Evolutionary conservation across 2,888 invertebrate species (phyloP).

Genomic region (Drosophila mulleri): DNA sequence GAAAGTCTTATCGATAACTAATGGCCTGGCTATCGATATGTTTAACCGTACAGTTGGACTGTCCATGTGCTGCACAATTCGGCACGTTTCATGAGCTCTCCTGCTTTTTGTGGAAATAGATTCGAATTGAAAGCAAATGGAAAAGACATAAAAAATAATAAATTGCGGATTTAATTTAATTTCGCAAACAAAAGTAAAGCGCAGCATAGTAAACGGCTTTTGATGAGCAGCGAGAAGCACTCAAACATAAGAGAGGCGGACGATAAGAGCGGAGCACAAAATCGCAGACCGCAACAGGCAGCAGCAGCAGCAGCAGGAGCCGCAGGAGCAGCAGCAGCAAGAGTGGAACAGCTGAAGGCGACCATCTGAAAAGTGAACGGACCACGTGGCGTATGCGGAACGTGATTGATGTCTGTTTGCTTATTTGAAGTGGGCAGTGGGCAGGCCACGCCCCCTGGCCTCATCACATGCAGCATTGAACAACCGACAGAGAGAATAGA

Average conservation of each 20-base stretch:
- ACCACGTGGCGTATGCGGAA: conserved; percentile 42
- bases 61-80: too few relatives aligned
- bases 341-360: background rate
- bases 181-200: conserved; percentile 51
- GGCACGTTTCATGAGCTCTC: background rate
- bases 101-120: background rate
- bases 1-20: background rate
- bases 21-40: background rate
- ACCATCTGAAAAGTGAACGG: background rate
- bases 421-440: conserved; percentile 37
- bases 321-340: background rate
- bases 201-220: conserved; percentile 75
- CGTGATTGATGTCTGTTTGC: conserved; percentile 70
- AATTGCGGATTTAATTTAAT: conserved; percentile 77
- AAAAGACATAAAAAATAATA: conserved; percentile 68
- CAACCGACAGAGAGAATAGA: background rate
- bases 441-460: too few relatives aligned
- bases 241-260: conserved; percentile 1
- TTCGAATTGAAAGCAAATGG: conserved; percentile 47
- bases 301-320: background rate
- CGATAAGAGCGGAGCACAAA: conserved; percentile 25
- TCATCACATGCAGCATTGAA: conserved; percentile 9
- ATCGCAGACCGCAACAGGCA: conserved; percentile 39
- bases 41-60: background rate
- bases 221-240: conserved; percentile 55